These are phyloP conservation scores for Polietes domitor DNA, from an alignment of 2,888 invertebrate species.

Conservation along the genomic window DNA sequence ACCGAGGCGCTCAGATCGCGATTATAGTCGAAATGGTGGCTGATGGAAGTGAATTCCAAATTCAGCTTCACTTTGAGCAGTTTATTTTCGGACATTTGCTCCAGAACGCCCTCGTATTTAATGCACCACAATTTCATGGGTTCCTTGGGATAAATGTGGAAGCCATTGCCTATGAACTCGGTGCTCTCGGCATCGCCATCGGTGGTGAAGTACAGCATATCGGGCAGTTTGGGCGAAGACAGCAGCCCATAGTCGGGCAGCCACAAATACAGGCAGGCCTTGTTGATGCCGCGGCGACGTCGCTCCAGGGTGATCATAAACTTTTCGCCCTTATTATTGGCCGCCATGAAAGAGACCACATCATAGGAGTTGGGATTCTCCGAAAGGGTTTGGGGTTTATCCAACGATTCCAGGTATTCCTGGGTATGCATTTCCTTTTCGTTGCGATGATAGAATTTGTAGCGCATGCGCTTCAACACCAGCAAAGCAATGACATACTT, in stretches of 20 bases:
- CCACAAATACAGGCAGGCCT: slow-evolving; percentile 86
- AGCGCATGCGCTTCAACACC: slow-evolving; percentile 79
- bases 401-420: slow-evolving; percentile 80
- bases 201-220: slow-evolving; percentile 84
- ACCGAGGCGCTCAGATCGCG: slow-evolving; percentile 85
- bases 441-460: slow-evolving; percentile 78
- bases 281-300: slow-evolving; percentile 85
- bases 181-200: slow-evolving; percentile 80
- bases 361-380: slow-evolving; percentile 84
- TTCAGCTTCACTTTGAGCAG: slow-evolving; percentile 84
- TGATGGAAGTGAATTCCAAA: slow-evolving; percentile 84
- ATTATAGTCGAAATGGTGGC: slow-evolving; percentile 88
- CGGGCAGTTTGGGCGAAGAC: slow-evolving; percentile 86
- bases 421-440: slow-evolving; percentile 70
- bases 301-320: slow-evolving; percentile 86
- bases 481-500: slow-evolving; percentile 82
- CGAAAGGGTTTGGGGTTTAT: slow-evolving; percentile 82
- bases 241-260: slow-evolving; percentile 87
- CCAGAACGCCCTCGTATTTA: slow-evolving; percentile 86
- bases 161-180: slow-evolving; percentile 86
- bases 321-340: slow-evolving; percentile 84
- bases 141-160: slow-evolving; percentile 84
- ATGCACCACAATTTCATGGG: slow-evolving; percentile 90
- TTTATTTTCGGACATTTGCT: slow-evolving; percentile 55
- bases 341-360: slow-evolving; percentile 89